phyloP scores from a whole-genome alignment of 2,113 vertebrate genomes.

The Pseudorhombus dupliciocellatus region DNA sequence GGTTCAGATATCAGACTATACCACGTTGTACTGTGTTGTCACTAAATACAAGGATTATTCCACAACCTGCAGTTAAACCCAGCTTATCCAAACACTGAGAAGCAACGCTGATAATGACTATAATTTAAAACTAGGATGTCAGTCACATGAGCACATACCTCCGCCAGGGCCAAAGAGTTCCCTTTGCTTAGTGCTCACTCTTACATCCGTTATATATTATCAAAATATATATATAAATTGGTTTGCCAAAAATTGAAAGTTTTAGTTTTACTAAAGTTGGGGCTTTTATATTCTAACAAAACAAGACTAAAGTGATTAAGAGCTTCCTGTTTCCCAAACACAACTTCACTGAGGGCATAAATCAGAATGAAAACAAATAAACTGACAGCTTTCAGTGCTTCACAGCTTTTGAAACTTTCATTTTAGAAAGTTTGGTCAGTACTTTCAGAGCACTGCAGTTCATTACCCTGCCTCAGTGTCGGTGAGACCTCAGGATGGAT shows the following conservation, averaged over 20 bases:
- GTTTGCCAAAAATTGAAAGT: too few relatives aligned
- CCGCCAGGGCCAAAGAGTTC: too few relatives aligned
- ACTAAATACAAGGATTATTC: neutral
- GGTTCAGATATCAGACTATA: conserved; percentile 1
- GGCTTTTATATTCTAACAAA: neutral
- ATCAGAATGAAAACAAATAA: neutral
- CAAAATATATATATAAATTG: too few relatives aligned
- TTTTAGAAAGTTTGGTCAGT: conserved; percentile 16
- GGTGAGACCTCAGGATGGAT: conserved; percentile 35
- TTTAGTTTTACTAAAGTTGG: too few relatives aligned
- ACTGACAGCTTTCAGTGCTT: neutral
- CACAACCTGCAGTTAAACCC: neutral
- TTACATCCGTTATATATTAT: too few relatives aligned
- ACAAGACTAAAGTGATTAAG: neutral
- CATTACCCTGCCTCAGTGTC: neutral
- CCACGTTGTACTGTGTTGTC: conserved; percentile 4
- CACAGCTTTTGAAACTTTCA: neutral
- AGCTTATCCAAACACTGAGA: neutral
- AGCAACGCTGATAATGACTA: neutral
- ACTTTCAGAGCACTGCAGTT: neutral
- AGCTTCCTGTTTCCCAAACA: neutral
- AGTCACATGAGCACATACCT: too few relatives aligned
- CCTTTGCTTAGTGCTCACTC: too few relatives aligned
- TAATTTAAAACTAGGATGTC: neutral
- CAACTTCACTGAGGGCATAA: neutral